phyloP scores from a whole-genome alignment of 2,888 invertebrate species.

The Himalopsyche anomala region DNA sequence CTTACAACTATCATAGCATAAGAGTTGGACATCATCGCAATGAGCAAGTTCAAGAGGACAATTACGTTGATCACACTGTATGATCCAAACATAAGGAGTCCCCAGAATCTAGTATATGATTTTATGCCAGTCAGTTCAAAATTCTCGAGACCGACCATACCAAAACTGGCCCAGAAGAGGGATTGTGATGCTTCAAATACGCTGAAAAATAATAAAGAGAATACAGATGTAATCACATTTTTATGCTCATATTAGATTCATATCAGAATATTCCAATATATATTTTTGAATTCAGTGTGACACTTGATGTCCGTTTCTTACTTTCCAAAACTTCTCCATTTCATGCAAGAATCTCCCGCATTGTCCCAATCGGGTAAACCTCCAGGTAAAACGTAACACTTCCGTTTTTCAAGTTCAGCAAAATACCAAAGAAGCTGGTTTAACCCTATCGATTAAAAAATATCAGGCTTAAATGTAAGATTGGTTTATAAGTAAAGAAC shows the following conservation, averaged over 20 bases:
- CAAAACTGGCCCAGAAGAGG: slow-evolving; percentile 97
- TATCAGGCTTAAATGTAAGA: no score
- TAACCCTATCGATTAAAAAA: slow-evolving; percentile 74
- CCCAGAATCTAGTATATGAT: slow-evolving; percentile 95
- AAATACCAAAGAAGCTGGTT: slow-evolving; percentile 97
- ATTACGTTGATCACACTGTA: slow-evolving; percentile 97
- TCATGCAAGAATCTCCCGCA: slow-evolving; percentile 86
- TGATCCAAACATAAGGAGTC: slow-evolving; percentile 95
- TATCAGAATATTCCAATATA: not conserved
- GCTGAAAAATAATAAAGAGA: slow-evolving; percentile 73
- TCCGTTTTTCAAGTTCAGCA: slow-evolving; percentile 88
- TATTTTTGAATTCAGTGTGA: no score
- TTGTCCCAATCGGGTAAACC: slow-evolving; percentile 87
- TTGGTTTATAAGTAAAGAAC: no score
- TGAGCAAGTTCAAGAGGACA: slow-evolving; percentile 93
- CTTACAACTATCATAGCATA: slow-evolving; percentile 94
- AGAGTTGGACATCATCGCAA: slow-evolving; percentile 99
- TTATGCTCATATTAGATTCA: not conserved
- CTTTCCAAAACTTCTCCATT: slow-evolving; percentile 92
- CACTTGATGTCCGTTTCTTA: slow-evolving; percentile 70
- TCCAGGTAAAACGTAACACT: slow-evolving; percentile 85
- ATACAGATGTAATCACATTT: not conserved
- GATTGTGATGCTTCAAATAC: slow-evolving; percentile 97
- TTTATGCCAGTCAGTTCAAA: slow-evolving; percentile 93
- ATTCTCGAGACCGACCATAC: slow-evolving; percentile 91